Conservation (phyloP, 2,797 vertebrate genomes). For the Lophura swinhoii region DNA sequence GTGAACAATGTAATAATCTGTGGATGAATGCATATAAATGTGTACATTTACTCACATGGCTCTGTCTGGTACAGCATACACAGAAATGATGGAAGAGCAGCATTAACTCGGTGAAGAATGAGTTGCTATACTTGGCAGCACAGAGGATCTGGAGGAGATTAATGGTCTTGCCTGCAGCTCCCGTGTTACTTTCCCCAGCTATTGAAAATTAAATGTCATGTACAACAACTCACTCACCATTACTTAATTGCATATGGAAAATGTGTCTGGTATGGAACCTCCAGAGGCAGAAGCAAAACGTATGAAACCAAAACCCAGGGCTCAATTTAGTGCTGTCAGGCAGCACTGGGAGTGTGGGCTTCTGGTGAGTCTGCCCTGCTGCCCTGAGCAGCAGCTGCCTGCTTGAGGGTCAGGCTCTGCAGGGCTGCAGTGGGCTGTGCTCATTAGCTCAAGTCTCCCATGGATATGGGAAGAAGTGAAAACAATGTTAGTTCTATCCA, state of each 20-base stretch:
- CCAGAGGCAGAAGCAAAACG: slow-evolving; percentile 40
- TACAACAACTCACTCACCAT: slow-evolving; percentile 56
- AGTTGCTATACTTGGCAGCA: slow-evolving; percentile 58
- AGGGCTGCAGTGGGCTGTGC: not conserved
- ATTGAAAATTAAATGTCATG: slow-evolving; percentile 62
- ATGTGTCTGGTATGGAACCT: slow-evolving; percentile 51
- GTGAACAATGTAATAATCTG: slow-evolving; percentile 46
- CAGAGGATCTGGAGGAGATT: slow-evolving; percentile 67
- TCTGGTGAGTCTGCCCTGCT: not conserved
- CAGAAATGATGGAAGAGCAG: slow-evolving; percentile 55
- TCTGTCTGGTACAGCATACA: slow-evolving; percentile 28
- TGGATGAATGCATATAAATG: slow-evolving; percentile 46
- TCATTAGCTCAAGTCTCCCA: fast-evolving
- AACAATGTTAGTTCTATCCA: fast-evolving
- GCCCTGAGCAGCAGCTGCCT: not conserved
- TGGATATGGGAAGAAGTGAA: not conserved
- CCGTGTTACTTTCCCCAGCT: slow-evolving; percentile 41
- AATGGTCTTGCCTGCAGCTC: slow-evolving; percentile 69
- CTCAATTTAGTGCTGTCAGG: slow-evolving; percentile 21
- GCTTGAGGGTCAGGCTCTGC: not conserved
- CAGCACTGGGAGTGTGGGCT: not conserved
- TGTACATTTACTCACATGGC: not conserved
- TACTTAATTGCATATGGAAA: slow-evolving; percentile 67
- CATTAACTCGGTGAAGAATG: slow-evolving; percentile 54
- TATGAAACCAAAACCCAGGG: not conserved